A percentile compares a stretch with the other conserved stretches of the same genome.
Evolutionary conservation across 2,797 vertebrate genomes (phyloP).

Genomic region (Sandelia bainsii): DNA sequence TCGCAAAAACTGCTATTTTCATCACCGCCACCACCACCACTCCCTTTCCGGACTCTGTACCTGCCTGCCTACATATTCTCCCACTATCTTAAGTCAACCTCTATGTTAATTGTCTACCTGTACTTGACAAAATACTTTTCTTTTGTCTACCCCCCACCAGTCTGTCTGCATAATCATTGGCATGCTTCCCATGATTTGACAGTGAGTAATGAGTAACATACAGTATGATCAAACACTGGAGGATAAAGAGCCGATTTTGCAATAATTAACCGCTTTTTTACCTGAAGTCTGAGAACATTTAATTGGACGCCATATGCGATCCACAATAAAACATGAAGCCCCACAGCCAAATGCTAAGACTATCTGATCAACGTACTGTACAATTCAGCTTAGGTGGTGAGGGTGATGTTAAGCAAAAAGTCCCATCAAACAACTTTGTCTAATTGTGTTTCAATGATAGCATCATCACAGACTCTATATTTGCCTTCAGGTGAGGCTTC

Average conservation of each 20-base stretch:
- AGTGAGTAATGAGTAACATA: conserved; percentile 66
- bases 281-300: conserved; percentile 47
- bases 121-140: conserved; percentile 40
- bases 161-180: conserved; percentile 56
- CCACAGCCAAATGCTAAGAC: conserved; percentile 45
- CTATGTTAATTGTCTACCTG: conserved; percentile 38
- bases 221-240: conserved; percentile 55
- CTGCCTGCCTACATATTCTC: conserved; percentile 4
- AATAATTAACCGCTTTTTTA: conserved; percentile 68
- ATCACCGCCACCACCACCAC: conserved; percentile 14
- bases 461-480: not conserved
- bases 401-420: not conserved
- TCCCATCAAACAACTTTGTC: not conserved
- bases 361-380: conserved; percentile 47
- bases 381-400: not conserved
- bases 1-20: conserved; percentile 23
- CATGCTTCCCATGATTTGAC: conserved; percentile 45
- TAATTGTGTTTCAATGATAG: conserved; percentile 1
- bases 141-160: conserved; percentile 41
- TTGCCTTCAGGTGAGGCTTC: too few relatives aligned
- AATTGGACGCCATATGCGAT: conserved; percentile 60
- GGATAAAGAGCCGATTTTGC: conserved; percentile 59
- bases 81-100: not conserved
- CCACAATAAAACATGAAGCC: conserved; percentile 28
- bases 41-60: not conserved